phyloP scores from a whole-genome alignment of 2,113 vertebrate species.

The Calypte anna region DNA sequence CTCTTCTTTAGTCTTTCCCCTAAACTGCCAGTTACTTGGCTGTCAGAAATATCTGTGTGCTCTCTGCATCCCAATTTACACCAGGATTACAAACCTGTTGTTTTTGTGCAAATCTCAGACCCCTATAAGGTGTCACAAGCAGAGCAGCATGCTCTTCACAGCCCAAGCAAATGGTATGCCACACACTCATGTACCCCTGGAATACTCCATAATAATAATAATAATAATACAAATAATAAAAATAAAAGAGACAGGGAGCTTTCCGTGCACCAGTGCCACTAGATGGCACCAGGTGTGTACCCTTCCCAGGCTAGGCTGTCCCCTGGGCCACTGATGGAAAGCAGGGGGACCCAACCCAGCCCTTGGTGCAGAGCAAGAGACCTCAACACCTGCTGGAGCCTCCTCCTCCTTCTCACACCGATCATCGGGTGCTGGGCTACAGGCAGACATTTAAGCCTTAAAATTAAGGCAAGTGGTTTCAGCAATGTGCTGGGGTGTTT shows the following conservation, averaged over 20 bases:
- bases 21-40: not conserved
- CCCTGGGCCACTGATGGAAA: not conserved
- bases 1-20: not conserved
- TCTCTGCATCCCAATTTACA: not conserved
- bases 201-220: not conserved
- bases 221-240: not conserved
- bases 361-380: not conserved
- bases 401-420: not conserved
- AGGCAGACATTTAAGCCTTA: not conserved
- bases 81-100: not conserved
- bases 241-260: not conserved
- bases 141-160: not conserved
- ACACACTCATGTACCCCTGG: rapidly evolving
- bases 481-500: not conserved
- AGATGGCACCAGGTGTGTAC: slow-evolving; percentile 50
- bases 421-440: not conserved
- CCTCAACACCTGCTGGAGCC: rapidly evolving
- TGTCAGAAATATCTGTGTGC: not conserved
- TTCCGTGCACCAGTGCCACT: not conserved
- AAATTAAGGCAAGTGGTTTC: not conserved
- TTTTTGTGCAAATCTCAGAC: not conserved
- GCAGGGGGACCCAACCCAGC: not conserved
- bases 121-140: not conserved
- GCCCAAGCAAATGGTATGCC: rapidly evolving
- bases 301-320: not conserved